Percentiles rank a stretch among this genome's conserved stretches.
Evolutionary conservation across 2,888 invertebrate genomes (phyloP).

Genomic region (Blomia tropicalis): DNA sequence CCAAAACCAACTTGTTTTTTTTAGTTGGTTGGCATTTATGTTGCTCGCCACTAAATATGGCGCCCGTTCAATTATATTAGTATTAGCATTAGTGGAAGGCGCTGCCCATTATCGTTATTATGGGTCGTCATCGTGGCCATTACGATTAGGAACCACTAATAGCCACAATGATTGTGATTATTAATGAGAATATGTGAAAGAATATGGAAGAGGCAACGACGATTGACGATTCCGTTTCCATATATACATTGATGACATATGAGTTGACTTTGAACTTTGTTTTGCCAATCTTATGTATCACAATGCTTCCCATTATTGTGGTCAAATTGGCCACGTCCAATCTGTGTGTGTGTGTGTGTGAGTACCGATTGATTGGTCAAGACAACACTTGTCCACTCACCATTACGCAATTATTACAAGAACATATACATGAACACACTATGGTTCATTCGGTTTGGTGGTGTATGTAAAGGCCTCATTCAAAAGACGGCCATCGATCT

Average conservation of each 20-base stretch:
- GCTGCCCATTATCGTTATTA: conserved; percentile 9
- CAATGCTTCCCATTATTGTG: no score
- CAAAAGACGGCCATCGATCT: conserved; percentile 12
- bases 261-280: neutral
- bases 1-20: no score
- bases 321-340: no score
- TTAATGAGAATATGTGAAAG: conserved; percentile 1
- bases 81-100: neutral
- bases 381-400: no score
- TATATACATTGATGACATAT: neutral
- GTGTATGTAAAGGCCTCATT: no score
- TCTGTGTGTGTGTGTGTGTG: no score
- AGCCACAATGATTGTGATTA: conserved; percentile 12
- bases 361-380: neutral
- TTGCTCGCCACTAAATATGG: neutral
- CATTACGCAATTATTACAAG: neutral
- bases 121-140: conserved; percentile 14
- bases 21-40: neutral
- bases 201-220: no score
- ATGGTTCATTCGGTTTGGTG: neutral
- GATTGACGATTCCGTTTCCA: neutral
- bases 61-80: neutral
- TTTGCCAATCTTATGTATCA: neutral
- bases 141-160: neutral
- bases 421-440: neutral